A percentile compares a stretch with the other conserved stretches of the same genome.
Evolutionary conservation across 2,113 vertebrate genomes (phyloP).

Genomic region (Oncorhynchus nerka): DNA sequence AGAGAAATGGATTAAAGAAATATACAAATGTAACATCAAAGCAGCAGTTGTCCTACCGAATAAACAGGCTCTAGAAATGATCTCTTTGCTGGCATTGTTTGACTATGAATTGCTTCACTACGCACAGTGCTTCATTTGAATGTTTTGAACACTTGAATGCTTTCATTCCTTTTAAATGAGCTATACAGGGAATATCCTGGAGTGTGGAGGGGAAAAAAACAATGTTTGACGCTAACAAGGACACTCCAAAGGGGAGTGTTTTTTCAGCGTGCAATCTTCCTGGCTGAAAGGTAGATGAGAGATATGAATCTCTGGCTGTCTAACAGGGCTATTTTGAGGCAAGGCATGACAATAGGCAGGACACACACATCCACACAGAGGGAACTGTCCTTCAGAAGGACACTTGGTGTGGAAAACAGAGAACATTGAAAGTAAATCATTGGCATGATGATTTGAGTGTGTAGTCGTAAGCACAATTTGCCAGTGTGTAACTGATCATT

Average conservation of each 20-base stretch:
- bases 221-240: background rate
- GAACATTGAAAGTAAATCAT: background rate
- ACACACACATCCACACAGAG: background rate
- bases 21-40: no score
- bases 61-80: no score
- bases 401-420: background rate
- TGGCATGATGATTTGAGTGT: no score
- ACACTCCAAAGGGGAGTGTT: background rate
- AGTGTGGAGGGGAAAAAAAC: no score
- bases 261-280: background rate
- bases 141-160: no score
- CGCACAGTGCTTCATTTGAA: no score
- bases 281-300: background rate
- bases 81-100: no score
- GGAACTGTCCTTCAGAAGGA: background rate
- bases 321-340: conserved; percentile 5
- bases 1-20: no score
- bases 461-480: no score
- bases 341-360: background rate
- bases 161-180: background rate
- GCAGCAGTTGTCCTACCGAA: no score
- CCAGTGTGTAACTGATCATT: no score
- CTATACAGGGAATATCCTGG: background rate
- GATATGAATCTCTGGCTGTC: conserved; percentile 7
- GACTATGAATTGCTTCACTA: no score